phyloP scores from a whole-genome alignment of 2,113 vertebrate genomes.

The Vulpes ferrilata region DNA sequence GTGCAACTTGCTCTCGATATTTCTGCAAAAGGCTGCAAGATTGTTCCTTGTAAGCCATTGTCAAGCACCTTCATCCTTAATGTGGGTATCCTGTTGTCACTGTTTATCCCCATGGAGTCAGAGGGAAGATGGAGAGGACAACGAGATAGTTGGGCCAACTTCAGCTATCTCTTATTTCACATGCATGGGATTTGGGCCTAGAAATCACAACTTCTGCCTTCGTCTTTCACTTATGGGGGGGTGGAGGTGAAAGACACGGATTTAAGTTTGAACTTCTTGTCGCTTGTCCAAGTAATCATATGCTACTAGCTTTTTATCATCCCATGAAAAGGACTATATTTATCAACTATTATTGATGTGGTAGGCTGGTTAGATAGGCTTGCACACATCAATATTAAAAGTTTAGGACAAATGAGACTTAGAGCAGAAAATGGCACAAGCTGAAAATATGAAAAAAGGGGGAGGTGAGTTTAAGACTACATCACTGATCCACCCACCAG shows the following conservation, averaged over 20 bases:
- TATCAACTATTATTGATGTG: background rate
- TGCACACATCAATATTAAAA: background rate
- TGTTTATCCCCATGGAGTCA: background rate
- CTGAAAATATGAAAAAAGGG: background rate
- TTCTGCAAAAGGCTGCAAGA: background rate
- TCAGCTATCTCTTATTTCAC: background rate
- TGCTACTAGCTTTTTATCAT: background rate
- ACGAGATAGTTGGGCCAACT: background rate
- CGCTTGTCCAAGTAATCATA: background rate
- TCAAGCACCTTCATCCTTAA: background rate
- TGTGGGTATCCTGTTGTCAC: too few species aligned
- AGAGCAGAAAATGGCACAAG: background rate
- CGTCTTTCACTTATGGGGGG: background rate
- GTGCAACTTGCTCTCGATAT: background rate
- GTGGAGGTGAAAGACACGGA: background rate
- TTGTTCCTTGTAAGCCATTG: background rate
- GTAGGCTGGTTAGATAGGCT: background rate
- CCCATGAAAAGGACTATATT: constrained; percentile 7
- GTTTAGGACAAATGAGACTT: constrained; percentile 5
- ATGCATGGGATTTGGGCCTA: background rate
- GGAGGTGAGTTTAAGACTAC: background rate
- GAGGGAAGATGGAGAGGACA: background rate
- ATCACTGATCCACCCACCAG: background rate
- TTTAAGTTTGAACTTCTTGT: constrained; percentile 15
- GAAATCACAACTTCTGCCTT: background rate